Evolutionary conservation across 2,113 vertebrate species (phyloP).

Genomic region (Eptesicus fuscus): DNA sequence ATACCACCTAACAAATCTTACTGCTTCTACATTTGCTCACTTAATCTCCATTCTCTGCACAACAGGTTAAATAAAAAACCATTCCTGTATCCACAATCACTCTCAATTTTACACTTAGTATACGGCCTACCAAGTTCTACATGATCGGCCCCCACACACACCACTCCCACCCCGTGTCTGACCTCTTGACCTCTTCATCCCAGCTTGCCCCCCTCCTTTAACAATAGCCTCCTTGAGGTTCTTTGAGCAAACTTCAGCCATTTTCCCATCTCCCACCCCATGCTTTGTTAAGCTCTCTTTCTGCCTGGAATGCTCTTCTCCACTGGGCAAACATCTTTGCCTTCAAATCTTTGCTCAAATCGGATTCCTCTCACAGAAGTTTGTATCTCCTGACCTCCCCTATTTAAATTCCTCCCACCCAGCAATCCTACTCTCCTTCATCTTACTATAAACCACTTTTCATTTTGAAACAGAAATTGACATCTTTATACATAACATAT

Average conservation of each 20-base stretch:
- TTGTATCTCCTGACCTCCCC: neutral
- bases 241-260: neutral
- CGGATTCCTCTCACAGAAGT: neutral
- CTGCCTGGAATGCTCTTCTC: neutral
- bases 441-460: neutral
- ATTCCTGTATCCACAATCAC: neutral
- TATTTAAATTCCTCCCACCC: neutral
- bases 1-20: neutral
- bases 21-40: neutral
- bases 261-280: neutral
- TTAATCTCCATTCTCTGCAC: neutral
- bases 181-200: neutral
- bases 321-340: too few relatives aligned
- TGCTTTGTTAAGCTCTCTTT: neutral
- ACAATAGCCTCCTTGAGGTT: neutral
- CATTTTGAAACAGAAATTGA: neutral
- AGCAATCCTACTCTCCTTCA: neutral
- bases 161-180: neutral
- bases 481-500: neutral
- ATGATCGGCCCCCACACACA: rapidly evolving
- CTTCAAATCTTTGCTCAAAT: neutral
- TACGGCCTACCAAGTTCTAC: rapidly evolving
- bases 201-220: neutral
- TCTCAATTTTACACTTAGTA: neutral
- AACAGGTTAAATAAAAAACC: neutral